Evolutionary conservation across 2,797 vertebrate genomes (phyloP), one percentile per base, ranked within the genome.

Genomic region (Capromys pilorides): DNA sequence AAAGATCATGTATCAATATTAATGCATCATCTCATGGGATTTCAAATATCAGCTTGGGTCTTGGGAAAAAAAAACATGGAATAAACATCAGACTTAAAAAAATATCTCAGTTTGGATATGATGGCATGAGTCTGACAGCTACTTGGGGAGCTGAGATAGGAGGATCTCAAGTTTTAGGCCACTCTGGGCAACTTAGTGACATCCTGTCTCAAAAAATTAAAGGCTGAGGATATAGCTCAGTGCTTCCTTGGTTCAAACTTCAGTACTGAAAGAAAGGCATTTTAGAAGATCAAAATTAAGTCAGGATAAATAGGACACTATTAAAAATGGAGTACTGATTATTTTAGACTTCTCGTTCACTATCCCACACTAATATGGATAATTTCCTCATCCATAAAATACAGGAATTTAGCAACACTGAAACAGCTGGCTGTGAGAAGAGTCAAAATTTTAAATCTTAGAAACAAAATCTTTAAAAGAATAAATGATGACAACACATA

Each of bases 391-490:
- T 71, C 78, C 91, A 77, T 80, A 41, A 95, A n/a, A 88, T 36
- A 87, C 0, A 92, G 45, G n/a, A 88, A 95, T 75, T 88, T 75
- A 95, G 66, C 88, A 93, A 94, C 26, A 89, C 19, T 21, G 66
- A 94, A 86, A 94, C 69, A 96, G 91, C 12, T 88, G 57, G 39
- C 19, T 79, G 28, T 93, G 67, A 79, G 90, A 95, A 92, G 13
- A 95, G 84, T 22, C 28, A 54, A n/a, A 93, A 93, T 9, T 5
- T 41, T 85, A 93, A 96, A 88, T 93, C 31, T 54, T 83, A 95
- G 51, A 93, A 95, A 93, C 59, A 85, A 78, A 94, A 75, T 33
- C 26, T 85, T 86, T 75, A 88, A 94, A 94, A 91, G 62, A 90
- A 93, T 73, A 83, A 92, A 90, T 77, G 59, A 91, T 82, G 57